Conservation (phyloP, 2,888 invertebrate species). For the Apotomis turbidana region DNA sequence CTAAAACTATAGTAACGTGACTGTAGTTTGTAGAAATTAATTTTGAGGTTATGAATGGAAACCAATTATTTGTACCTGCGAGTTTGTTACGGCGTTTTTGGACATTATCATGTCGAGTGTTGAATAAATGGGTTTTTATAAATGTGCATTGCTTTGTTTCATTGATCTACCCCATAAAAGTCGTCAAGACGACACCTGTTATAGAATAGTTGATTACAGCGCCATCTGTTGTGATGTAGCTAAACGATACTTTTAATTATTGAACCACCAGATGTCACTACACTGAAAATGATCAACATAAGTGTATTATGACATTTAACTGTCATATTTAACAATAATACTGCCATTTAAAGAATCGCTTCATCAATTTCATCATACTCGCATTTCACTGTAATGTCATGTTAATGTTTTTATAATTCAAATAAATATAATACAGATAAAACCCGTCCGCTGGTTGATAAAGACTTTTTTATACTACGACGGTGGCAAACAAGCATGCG, state of each 20-base stretch:
- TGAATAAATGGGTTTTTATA: slow-evolving; percentile 75
- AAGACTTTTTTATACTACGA: no score
- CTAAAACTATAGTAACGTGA: slow-evolving; percentile 12
- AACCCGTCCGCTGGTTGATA: no score
- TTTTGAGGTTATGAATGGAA: slow-evolving; percentile 50
- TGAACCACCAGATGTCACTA: neutral
- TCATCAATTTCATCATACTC: no score
- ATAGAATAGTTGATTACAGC: neutral
- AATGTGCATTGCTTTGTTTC: slow-evolving; percentile 49
- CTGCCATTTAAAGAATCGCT: no score
- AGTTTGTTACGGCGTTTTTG: slow-evolving; percentile 71
- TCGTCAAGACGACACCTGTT: neutral
- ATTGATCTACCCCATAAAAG: neutral
- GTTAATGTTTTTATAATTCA: no score
- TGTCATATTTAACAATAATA: no score
- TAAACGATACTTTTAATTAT: neutral
- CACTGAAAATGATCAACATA: neutral
- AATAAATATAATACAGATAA: no score
- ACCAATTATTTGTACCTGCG: slow-evolving; percentile 65
- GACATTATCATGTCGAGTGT: slow-evolving; percentile 68
- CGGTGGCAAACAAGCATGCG: no score
- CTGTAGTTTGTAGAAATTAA: slow-evolving; percentile 36
- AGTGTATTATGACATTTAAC: no score
- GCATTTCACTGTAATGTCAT: no score
- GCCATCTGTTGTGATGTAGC: neutral